phyloP scores from a whole-genome alignment of 2,797 vertebrate genomes.

The Peromyscus eremicus region DNA sequence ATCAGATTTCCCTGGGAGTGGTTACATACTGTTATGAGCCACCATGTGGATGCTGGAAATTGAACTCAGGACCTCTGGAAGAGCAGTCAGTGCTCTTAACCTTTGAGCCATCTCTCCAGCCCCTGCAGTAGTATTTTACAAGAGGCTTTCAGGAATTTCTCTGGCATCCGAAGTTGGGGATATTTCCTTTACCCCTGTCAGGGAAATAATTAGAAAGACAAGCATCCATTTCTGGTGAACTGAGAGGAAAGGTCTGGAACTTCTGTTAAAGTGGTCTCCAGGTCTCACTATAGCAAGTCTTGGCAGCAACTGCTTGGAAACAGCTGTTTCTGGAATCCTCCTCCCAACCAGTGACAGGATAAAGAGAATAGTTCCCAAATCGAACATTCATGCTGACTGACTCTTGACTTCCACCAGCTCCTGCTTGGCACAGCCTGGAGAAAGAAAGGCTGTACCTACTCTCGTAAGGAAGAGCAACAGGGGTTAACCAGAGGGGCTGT shows the following conservation, averaged over 20 bases:
- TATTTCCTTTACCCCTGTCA: not conserved
- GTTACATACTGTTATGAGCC: not conserved
- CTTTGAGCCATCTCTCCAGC: not conserved
- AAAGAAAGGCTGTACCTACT: constrained; percentile 2
- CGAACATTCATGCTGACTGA: constrained; percentile 39
- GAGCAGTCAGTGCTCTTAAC: not conserved
- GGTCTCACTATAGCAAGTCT: not conserved
- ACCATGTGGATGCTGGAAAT: not conserved
- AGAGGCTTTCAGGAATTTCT: not conserved
- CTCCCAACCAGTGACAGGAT: not conserved
- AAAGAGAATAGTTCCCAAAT: not conserved
- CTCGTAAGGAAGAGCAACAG: not conserved
- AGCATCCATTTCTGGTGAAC: not conserved
- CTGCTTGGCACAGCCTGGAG: constrained; percentile 40
- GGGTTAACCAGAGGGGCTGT: not conserved
- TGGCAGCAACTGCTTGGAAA: not conserved
- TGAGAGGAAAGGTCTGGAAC: not conserved
- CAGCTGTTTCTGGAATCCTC: not conserved
- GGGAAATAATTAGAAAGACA: not conserved
- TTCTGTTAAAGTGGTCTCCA: not conserved
- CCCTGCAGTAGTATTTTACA: not conserved
- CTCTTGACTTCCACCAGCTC: not conserved
- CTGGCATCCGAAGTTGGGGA: not conserved
- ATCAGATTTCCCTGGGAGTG: not conserved
- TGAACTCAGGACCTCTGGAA: not conserved